Conservation (phyloP, 2,888 invertebrate species). For the Palloptera scutellata region DNA sequence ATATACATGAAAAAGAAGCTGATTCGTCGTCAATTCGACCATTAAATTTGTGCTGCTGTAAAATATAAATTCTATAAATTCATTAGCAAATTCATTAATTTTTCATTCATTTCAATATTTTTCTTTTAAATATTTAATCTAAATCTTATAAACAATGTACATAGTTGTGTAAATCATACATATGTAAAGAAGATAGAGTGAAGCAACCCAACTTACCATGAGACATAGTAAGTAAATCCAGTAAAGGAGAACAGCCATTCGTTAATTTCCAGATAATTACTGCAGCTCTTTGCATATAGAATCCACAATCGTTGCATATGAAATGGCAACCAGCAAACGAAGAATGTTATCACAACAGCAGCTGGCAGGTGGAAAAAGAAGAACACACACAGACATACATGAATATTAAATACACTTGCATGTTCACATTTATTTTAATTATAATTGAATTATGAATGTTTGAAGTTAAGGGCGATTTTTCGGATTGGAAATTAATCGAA, state of each 20-base stretch:
- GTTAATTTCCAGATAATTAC: slow-evolving; percentile 74
- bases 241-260: slow-evolving; percentile 81
- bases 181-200: not conserved
- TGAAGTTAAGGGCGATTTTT: too few relatives aligned
- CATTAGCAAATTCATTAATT: slow-evolving; percentile 3
- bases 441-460: too few relatives aligned
- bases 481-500: too few relatives aligned
- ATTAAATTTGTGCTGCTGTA: not conserved
- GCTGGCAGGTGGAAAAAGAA: slow-evolving; percentile 67
- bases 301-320: slow-evolving; percentile 90
- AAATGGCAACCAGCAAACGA: slow-evolving; percentile 96
- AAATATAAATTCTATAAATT: not conserved
- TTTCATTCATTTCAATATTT: too few relatives aligned
- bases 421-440: too few relatives aligned
- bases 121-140: too few relatives aligned
- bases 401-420: too few relatives aligned
- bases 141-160: not conserved
- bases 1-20: too few relatives aligned
- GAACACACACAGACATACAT: not conserved
- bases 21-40: too few relatives aligned
- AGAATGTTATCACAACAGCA: slow-evolving; percentile 92
- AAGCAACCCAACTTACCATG: slow-evolving; percentile 59
- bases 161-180: not conserved
- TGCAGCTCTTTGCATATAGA: slow-evolving; percentile 73
- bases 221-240: slow-evolving; percentile 84